A percentile compares a stretch with the other conserved stretches of the same genome.
phyloP scores from a whole-genome alignment of 2,888 invertebrate species.

The Eurois occulta region DNA sequence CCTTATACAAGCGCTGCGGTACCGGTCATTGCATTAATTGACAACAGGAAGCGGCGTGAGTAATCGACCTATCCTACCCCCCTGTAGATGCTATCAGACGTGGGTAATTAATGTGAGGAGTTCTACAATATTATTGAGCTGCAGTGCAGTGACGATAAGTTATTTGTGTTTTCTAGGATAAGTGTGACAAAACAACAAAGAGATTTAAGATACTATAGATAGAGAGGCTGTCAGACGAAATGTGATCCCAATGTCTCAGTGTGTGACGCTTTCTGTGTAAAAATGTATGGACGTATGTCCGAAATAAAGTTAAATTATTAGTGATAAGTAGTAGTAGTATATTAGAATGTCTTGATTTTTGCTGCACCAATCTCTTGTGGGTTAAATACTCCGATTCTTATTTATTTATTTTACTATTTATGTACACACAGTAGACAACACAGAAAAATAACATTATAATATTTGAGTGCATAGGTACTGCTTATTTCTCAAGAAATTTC shows the following conservation, averaged over 20 bases:
- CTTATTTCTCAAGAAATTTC: no score
- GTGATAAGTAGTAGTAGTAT: no score
- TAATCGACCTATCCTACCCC: constrained; percentile 59
- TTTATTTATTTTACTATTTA: no score
- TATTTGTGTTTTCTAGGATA: neutral
- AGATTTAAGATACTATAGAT: neutral
- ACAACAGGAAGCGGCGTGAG: constrained; percentile 77
- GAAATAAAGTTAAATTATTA: no score
- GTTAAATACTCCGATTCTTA: neutral
- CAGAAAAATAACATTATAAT: no score
- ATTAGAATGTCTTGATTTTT: neutral
- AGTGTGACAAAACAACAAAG: neutral
- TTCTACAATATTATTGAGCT: constrained; percentile 1
- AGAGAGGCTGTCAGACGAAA: neutral
- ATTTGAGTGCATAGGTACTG: no score
- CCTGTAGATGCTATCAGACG: constrained; percentile 59
- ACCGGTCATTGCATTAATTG: constrained; percentile 80
- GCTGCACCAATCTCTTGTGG: neutral
- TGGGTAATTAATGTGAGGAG: constrained; percentile 40
- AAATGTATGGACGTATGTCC: no score
- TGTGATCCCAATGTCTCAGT: neutral
- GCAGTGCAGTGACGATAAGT: neutral
- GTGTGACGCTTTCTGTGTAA: no score
- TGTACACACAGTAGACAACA: no score
- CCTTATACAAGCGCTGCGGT: constrained; percentile 62